phyloP scores from a whole-genome alignment of 1,140 invertebrate species.

The Drosophila rufa region DNA sequence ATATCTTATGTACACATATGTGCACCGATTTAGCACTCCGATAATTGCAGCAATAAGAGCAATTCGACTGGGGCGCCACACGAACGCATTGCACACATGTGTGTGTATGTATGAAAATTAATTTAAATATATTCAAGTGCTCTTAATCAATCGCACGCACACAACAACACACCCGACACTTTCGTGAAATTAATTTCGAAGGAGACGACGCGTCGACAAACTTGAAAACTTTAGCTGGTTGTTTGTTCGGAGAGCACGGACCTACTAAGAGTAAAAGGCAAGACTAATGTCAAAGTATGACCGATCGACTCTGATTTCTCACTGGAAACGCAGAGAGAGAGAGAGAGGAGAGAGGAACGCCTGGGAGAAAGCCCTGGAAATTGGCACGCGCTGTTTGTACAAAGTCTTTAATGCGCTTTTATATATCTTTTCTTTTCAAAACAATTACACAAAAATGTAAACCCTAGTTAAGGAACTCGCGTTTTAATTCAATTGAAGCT shows the following conservation, averaged over 20 bases:
- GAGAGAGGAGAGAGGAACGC: background rate
- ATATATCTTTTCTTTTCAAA: background rate
- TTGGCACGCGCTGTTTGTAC: slow-evolving; percentile 19
- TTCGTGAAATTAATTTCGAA: slow-evolving; percentile 34
- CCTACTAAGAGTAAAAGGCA: slow-evolving; percentile 14
- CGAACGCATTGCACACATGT: slow-evolving; percentile 21
- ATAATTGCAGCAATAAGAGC: slow-evolving; percentile 43
- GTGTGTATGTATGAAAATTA: slow-evolving; percentile 18
- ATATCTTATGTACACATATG: background rate
- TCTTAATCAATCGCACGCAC: slow-evolving; percentile 37
- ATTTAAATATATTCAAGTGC: slow-evolving; percentile 51
- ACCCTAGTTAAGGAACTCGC: slow-evolving; percentile 1
- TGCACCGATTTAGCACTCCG: slow-evolving; percentile 8
- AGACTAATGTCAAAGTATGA: slow-evolving; percentile 10
- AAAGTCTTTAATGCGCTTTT: background rate
- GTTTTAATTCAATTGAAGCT: slow-evolving; percentile 7
- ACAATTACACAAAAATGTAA: slow-evolving; percentile 13
- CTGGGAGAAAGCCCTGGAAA: background rate
- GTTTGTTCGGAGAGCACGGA: slow-evolving; percentile 30
- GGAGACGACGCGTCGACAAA: slow-evolving; percentile 45
- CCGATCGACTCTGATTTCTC: slow-evolving; percentile 32
- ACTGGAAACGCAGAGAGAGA: slow-evolving; percentile 9
- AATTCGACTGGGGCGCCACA: slow-evolving; percentile 56
- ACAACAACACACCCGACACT: slow-evolving; percentile 14
- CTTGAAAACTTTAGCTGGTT: slow-evolving; percentile 46